Base-by-base conservation (phyloP, 2,888 invertebrate species). In the Belgica antarctica region DNA sequence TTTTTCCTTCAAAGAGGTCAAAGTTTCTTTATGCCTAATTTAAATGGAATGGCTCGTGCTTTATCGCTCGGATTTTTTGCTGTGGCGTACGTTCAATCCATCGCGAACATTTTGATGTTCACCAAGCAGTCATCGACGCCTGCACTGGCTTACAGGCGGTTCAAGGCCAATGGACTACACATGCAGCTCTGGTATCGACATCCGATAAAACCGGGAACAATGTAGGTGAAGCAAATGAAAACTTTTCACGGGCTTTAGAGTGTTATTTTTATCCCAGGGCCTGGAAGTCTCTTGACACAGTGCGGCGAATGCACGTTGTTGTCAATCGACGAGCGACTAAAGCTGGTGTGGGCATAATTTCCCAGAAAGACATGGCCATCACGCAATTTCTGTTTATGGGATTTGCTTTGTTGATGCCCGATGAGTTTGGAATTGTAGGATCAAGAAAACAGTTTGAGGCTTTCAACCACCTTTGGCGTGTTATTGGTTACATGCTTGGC, bases 381-480 rank as follows among this genome's bases (percentile, higher is more conserved):
- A 93, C 94, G 0, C 92, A 92, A 78, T 92, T 91, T 76, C 94
- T 92, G 1, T 95, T 95, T 77, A 85, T 94, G 76, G 94, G 93
- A 0, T 87, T 87, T 73, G 82, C 86, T 0, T 77, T 91, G 0
- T 76, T 89, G 2, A 84, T 85, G 65, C 84, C 86, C 0, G 82
- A 86, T 71, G 78, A 82, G 68, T 83, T 92, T 62, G 90, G 91
- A 0, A 80, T 94, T 12, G 77, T 82, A 7, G 82, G 84, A 72
- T 78, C 83, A 1, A 83, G 81, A 8, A 78, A 82, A 0, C 85
- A 83, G 72, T 82, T 90, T 75, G 88, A 89, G 63, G 89, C 87
- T 1, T 89, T 90, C 72, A 81, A 90, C 4, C 92, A 95, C 77
- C 84, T 92, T 76, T 95, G 95, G 95, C 85, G 88, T 72, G 88